Conservation (phyloP, 2,888 invertebrate species). For the Cheilosia soror region DNA sequence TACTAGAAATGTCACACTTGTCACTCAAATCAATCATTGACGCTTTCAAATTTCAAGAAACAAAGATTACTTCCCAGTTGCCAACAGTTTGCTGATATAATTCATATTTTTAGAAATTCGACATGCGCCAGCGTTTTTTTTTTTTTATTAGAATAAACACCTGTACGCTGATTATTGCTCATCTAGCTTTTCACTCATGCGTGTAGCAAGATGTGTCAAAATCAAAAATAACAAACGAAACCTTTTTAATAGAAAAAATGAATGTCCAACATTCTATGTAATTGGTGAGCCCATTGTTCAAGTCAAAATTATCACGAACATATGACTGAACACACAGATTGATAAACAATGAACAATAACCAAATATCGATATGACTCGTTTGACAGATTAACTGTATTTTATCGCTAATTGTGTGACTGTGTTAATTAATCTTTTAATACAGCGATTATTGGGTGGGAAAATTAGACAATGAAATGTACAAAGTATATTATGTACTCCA, state of each 20-base stretch:
- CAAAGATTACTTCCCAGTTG: not conserved
- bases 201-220: constrained; percentile 17
- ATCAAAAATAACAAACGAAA: not conserved
- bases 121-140: constrained; percentile 2
- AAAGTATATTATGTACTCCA: constrained; percentile 8
- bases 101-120: constrained; percentile 13
- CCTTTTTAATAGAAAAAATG: constrained; percentile 4
- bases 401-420: not conserved
- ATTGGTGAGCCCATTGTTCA: not conserved
- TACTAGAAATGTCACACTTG: not conserved
- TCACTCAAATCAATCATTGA: not conserved
- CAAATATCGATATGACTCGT: constrained; percentile 3
- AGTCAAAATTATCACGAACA: constrained; percentile 18
- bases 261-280: not conserved
- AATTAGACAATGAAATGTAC: constrained; percentile 5
- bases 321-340: not conserved
- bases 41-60: not conserved
- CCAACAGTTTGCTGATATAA: constrained; percentile 9
- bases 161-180: constrained; percentile 30
- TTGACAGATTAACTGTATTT: constrained; percentile 9
- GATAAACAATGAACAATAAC: constrained; percentile 14
- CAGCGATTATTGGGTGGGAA: not conserved
- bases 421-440: constrained; percentile 11
- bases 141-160: constrained; percentile 17
- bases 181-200: constrained; percentile 15